phyloP scores from a whole-genome alignment of 2,797 vertebrate genomes.

The Apogon talboti region DNA sequence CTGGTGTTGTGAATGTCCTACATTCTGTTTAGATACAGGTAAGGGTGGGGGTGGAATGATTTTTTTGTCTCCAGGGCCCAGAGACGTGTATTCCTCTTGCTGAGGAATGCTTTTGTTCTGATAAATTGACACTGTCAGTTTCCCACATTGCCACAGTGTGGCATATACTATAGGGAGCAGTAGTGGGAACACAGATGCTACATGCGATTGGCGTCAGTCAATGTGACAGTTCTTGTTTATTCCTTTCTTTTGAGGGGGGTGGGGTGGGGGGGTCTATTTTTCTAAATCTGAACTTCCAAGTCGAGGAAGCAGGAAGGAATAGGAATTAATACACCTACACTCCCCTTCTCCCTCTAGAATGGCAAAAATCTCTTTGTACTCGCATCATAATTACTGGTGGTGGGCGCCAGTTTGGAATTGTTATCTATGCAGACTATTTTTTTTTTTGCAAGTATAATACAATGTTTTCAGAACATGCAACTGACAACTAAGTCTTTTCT shows the following conservation, averaged over 20 bases:
- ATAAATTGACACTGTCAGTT: constrained; percentile 86
- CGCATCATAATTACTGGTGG: constrained; percentile 76
- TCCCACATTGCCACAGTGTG: constrained; percentile 79
- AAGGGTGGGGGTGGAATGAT: constrained; percentile 77
- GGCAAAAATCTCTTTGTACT: constrained; percentile 80
- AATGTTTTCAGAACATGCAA: constrained; percentile 67
- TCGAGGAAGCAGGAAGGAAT: constrained; percentile 77
- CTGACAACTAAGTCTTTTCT: constrained; percentile 65
- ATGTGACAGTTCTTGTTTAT: constrained; percentile 77
- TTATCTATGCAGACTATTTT: constrained; percentile 59
- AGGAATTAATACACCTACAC: constrained; percentile 82
- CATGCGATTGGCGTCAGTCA: constrained; percentile 80
- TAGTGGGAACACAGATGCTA: constrained; percentile 76
- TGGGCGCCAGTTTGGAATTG: constrained; percentile 76
- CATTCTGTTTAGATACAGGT: constrained; percentile 85
- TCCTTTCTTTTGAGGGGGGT: constrained; percentile 65
- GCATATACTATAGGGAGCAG: constrained; percentile 79
- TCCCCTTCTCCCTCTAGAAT: constrained; percentile 75
- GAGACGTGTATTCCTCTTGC: constrained; percentile 75
- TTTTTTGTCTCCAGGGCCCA: constrained; percentile 82
- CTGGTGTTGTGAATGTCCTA: constrained; percentile 81
- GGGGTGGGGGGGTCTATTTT: constrained; percentile 62
- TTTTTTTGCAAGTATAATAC: constrained; percentile 57
- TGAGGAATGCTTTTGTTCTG: constrained; percentile 84
- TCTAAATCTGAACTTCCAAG: constrained; percentile 81